phyloP scores from a whole-genome alignment of 2,113 vertebrate species.

The Albula goreensis region DNA sequence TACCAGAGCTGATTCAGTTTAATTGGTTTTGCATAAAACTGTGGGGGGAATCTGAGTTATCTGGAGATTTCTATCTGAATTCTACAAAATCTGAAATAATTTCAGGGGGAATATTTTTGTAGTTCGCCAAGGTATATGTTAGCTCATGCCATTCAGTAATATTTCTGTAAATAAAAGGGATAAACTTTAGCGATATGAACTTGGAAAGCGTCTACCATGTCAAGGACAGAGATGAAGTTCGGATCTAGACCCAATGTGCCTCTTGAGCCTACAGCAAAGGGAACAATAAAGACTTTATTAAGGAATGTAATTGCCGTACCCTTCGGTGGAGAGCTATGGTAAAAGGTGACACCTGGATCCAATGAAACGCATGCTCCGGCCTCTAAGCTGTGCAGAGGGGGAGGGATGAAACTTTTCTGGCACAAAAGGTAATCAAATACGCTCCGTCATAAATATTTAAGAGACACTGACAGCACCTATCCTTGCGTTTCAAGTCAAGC shows the following conservation, averaged over 20 bases:
- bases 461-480: conserved; percentile 24
- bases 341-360: conserved; percentile 47
- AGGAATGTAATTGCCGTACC: conserved; percentile 18
- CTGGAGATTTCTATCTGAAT: not conserved
- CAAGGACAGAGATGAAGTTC: conserved; percentile 29
- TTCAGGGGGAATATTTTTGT: conserved; percentile 7
- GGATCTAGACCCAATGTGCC: not conserved
- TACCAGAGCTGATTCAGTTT: not conserved
- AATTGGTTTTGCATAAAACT: not conserved
- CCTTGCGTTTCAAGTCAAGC: conserved; percentile 7
- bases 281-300: conserved; percentile 21
- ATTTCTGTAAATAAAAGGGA: conserved; percentile 33
- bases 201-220: conserved; percentile 12
- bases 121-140: not conserved
- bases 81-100: not conserved
- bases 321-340: conserved; percentile 25
- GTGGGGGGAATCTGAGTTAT: too few relatives aligned
- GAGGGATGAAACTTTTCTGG: conserved; percentile 41
- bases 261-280: not conserved
- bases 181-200: conserved; percentile 13
- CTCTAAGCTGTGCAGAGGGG: conserved; percentile 30
- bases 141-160: conserved; percentile 22
- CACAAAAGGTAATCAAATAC: conserved; percentile 44
- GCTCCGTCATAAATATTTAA: conserved; percentile 33
- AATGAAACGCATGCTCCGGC: conserved; percentile 33